Percentiles rank a stretch among this genome's conserved stretches.
Conservation (phyloP, 1,140 invertebrate genomes). For the Lepidurus apus region DNA sequence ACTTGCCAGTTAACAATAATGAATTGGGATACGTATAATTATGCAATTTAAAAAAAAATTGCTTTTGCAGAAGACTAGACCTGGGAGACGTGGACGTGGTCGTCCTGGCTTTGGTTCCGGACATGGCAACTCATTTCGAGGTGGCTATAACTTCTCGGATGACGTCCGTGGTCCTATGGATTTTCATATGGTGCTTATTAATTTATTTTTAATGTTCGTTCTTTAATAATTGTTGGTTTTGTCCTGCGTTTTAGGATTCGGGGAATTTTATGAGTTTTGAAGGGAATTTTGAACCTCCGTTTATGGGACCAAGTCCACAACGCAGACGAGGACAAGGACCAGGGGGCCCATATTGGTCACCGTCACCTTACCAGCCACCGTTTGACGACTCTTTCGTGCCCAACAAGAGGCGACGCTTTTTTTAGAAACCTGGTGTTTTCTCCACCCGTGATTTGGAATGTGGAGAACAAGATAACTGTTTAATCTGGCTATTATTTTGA, state of each 20-base stretch:
- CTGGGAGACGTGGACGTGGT: neutral
- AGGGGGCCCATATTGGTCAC: neutral
- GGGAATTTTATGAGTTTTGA: slow-evolving; percentile 6
- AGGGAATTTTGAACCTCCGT: slow-evolving; percentile 4
- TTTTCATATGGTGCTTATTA: neutral
- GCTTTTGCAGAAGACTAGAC: neutral
- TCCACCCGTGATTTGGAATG: no score
- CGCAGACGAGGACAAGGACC: neutral
- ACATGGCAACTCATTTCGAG: neutral
- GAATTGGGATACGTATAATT: neutral
- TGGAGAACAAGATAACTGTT: no score
- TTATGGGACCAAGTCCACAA: slow-evolving; percentile 13
- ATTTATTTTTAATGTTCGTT: neutral
- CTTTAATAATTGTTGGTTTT: neutral
- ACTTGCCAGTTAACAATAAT: neutral
- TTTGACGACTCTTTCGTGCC: neutral
- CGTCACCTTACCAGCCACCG: neutral
- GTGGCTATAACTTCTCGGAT: neutral
- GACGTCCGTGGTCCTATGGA: neutral
- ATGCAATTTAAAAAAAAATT: no score
- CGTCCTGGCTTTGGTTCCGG: neutral
- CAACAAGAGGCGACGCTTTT: neutral
- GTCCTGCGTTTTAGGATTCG: neutral
- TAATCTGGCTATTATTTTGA: no score
- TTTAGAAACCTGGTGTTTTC: neutral